Evolutionary conservation across 2,888 invertebrate genomes (phyloP).

Genomic region (Ophioninae sp.): DNA sequence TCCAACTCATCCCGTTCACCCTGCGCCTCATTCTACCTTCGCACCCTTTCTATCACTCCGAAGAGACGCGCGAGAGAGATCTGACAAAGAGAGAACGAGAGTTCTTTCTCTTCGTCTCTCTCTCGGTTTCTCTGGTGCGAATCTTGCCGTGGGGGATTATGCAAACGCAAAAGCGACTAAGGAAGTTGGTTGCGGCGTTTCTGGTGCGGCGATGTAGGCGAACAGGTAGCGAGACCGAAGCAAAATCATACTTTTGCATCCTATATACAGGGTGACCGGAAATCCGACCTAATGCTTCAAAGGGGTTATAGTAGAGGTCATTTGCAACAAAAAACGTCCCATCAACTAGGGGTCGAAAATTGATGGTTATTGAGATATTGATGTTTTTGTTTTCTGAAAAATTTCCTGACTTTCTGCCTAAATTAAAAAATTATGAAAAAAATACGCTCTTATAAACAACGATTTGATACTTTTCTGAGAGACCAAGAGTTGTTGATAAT

Average conservation of each 20-base stretch:
- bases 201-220: slow-evolving; percentile 60
- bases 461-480: no score
- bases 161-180: slow-evolving; percentile 70
- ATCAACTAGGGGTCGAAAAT: no score
- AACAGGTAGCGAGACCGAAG: slow-evolving; percentile 42
- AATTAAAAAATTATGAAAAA: no score
- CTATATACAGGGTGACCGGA: no score
- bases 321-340: no score
- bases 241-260: slow-evolving; percentile 25
- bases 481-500: no score
- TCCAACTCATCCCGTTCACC: not conserved
- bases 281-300: no score
- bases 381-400: no score
- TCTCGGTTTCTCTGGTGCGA: slow-evolving; percentile 66
- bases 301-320: no score
- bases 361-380: no score
- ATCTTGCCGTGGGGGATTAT: slow-evolving; percentile 76
- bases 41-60: slow-evolving; percentile 21
- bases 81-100: slow-evolving; percentile 37
- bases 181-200: slow-evolving; percentile 39
- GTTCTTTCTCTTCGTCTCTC: slow-evolving; percentile 36
- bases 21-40: not conserved
- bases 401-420: no score
- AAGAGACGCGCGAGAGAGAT: slow-evolving; percentile 48
- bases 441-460: no score